These are phyloP conservation scores for Neopelma chrysocephalum DNA, from an alignment of 2,797 vertebrate species.

Conservation along the genomic window DNA sequence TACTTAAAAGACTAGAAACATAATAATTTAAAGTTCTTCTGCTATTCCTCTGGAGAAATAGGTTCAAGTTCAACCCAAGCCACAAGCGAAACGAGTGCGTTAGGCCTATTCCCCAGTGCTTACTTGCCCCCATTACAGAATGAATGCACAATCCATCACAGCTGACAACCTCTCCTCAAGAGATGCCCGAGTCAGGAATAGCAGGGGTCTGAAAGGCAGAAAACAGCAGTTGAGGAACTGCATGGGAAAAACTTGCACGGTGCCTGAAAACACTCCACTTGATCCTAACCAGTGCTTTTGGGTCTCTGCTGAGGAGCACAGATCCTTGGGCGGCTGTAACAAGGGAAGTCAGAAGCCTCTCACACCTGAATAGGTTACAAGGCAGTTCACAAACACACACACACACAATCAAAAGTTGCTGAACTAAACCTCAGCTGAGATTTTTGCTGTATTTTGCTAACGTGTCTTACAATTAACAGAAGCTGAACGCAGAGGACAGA, in stretches of 20 bases:
- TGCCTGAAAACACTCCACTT: neutral
- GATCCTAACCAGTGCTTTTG: neutral
- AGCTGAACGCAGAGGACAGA: neutral
- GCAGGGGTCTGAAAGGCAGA: conserved; percentile 28
- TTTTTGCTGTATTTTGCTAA: neutral
- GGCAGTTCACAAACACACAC: neutral
- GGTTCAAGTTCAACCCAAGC: conserved; percentile 36
- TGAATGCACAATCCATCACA: conserved; percentile 71
- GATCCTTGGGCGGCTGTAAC: neutral
- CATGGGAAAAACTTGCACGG: neutral
- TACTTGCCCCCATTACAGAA: conserved; percentile 11
- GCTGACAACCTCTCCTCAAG: conserved; percentile 62
- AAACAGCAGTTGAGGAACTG: neutral
- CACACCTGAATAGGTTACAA: neutral
- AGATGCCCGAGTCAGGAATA: conserved; percentile 36
- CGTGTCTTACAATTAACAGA: neutral
- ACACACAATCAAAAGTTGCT: neutral
- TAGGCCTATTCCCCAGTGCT: conserved; percentile 8
- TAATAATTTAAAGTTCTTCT: neutral
- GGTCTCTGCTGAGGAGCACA: neutral
- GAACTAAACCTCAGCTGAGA: neutral
- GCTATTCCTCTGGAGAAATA: neutral
- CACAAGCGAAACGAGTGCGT: conserved; percentile 58
- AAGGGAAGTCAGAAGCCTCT: neutral
- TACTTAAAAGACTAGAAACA: neutral